phyloP scores from a whole-genome alignment of 2,113 vertebrate genomes.

The Burhinus oedicnemus region DNA sequence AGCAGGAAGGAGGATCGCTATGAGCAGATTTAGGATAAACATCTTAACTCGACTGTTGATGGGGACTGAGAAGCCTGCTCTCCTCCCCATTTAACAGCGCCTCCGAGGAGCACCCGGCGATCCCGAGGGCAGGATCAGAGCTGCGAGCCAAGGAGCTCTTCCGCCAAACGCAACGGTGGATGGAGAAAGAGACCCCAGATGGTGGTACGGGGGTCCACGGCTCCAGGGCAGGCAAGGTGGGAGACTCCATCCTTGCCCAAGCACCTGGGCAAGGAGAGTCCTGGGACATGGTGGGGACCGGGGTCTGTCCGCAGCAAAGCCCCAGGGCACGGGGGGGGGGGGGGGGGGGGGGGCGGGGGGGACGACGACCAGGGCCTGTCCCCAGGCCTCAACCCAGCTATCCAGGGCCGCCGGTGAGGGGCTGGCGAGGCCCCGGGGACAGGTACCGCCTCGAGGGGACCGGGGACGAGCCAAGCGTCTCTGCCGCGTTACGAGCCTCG shows the following conservation, averaged over 20 bases:
- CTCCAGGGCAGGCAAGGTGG: rapidly evolving
- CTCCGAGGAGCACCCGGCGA: neutral
- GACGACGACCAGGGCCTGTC: neutral
- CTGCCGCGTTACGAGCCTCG: rapidly evolving
- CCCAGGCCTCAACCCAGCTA: neutral
- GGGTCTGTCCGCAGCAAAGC: too few relatives aligned
- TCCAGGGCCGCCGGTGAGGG: neutral
- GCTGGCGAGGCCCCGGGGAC: neutral
- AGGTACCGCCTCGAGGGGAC: neutral
- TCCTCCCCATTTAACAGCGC: rapidly evolving
- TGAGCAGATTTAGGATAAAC: rapidly evolving
- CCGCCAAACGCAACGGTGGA: neutral
- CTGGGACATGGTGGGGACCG: rapidly evolving
- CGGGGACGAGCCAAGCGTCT: neutral
- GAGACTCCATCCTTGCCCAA: rapidly evolving
- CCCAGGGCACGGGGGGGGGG: neutral
- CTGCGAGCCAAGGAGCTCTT: rapidly evolving
- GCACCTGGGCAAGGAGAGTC: too few relatives aligned
- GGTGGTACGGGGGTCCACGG: rapidly evolving
- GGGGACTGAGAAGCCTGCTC: neutral
- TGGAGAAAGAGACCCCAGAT: rapidly evolving
- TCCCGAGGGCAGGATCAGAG: neutral
- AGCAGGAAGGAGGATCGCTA: neutral
- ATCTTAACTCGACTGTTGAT: rapidly evolving
- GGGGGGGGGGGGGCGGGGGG: too few relatives aligned